A percentile compares a stretch with the other conserved stretches of the same genome.
Conservation (phyloP, 2,113 vertebrate genomes). For the Psephotus haematonotus region DNA sequence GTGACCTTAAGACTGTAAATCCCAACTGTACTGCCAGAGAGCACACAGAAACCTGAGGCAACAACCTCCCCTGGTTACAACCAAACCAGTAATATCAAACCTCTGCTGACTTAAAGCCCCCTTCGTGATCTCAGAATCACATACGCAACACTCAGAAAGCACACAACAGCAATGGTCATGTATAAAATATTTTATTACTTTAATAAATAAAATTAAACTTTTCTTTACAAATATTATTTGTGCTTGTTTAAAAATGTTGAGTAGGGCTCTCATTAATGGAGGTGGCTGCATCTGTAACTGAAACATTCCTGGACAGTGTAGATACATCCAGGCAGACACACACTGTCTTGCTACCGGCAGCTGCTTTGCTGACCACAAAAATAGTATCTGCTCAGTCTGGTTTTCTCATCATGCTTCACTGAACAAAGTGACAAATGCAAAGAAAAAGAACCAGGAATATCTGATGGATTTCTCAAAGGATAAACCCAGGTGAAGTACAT, state of each 20-base stretch:
- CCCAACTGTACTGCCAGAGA: too few relatives aligned
- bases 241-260: constrained; percentile 93
- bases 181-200: constrained; percentile 99
- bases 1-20: too few relatives aligned
- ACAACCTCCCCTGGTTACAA: too few relatives aligned
- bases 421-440: constrained; percentile 76
- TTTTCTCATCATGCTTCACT: constrained; percentile 75
- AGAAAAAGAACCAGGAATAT: constrained; percentile 65
- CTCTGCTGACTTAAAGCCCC: too few relatives aligned
- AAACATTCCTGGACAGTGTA: constrained; percentile 73
- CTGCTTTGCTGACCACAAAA: constrained; percentile 84
- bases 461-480: constrained; percentile 61
- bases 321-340: constrained; percentile 1
- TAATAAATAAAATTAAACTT: constrained; percentile 90
- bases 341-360: constrained; percentile 74
- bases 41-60: too few relatives aligned
- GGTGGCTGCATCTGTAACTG: constrained; percentile 68
- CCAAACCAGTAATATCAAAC: too few relatives aligned
- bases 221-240: constrained; percentile 92
- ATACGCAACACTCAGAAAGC: background rate
- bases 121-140: background rate
- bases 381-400: constrained; percentile 73
- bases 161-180: background rate
- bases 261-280: constrained; percentile 74
- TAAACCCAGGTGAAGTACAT: constrained; percentile 59